Evolutionary conservation across 2,888 invertebrate genomes (phyloP).

Genomic region (Cephalotes varians): DNA sequence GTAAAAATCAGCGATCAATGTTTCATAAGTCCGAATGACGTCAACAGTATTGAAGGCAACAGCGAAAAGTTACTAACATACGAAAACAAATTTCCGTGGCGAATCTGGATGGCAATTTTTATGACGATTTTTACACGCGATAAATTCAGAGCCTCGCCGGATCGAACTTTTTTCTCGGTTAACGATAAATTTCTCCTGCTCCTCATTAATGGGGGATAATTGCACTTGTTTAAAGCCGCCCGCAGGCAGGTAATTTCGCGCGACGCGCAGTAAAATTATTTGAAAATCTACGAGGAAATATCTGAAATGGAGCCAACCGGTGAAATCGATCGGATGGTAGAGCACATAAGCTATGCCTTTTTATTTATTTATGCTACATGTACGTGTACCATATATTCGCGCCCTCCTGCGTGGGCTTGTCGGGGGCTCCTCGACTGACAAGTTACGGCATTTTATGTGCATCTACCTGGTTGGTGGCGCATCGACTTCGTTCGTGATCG

Average conservation of each 20-base stretch:
- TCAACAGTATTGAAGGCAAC: conserved; percentile 4
- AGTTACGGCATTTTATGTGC: conserved; percentile 56
- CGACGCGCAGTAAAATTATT: conserved; percentile 66
- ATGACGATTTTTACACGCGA: neutral
- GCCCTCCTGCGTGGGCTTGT: conserved; percentile 51
- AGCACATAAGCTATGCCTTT: conserved; percentile 73
- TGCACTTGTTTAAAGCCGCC: conserved; percentile 51
- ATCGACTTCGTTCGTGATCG: conserved; percentile 35
- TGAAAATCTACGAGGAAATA: conserved; percentile 74
- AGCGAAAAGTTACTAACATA: neutral
- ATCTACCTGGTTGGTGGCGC: conserved; percentile 41
- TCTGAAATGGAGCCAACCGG: conserved; percentile 73
- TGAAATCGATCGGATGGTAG: conserved; percentile 76
- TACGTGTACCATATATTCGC: conserved; percentile 62
- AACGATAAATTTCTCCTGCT: conserved; percentile 32
- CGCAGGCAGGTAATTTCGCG: conserved; percentile 37
- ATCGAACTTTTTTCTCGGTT: conserved; percentile 13
- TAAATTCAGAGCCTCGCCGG: neutral
- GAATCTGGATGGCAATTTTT: neutral
- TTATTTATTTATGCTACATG: conserved; percentile 78
- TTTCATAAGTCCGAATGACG: conserved; percentile 9
- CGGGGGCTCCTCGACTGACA: conserved; percentile 41
- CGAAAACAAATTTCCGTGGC: neutral
- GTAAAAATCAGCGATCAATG: neutral
- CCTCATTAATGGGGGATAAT: conserved; percentile 27